Evolutionary conservation across 2,113 vertebrate species (phyloP).

Genomic region (Monopterus albus): DNA sequence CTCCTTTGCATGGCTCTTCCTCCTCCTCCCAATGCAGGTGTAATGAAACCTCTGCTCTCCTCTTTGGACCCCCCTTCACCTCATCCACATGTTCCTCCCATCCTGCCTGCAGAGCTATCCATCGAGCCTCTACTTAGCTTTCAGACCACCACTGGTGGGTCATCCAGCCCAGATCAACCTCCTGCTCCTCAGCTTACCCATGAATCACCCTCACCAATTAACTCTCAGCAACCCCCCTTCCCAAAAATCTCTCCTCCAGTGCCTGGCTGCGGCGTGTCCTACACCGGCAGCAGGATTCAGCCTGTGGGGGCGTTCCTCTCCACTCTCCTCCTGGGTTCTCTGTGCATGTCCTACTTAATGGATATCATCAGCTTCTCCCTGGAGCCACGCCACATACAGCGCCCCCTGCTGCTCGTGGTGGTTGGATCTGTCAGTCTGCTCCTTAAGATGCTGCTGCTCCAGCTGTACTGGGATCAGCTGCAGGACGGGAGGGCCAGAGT

Average conservation of each 20-base stretch:
- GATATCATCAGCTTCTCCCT: slow-evolving; percentile 72
- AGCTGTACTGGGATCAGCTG: slow-evolving; percentile 46
- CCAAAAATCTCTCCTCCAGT: not conserved
- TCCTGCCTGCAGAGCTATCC: not conserved
- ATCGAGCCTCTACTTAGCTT: not conserved
- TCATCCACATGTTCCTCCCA: slow-evolving; percentile 1
- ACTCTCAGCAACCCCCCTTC: not conserved
- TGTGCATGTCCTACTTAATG: slow-evolving; percentile 74
- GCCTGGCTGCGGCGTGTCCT: slow-evolving; percentile 6
- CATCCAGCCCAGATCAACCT: not conserved
- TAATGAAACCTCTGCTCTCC: not conserved
- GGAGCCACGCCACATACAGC: slow-evolving; percentile 64
- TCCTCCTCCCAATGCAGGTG: not conserved
- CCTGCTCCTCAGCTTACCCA: not conserved
- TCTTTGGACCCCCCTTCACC: not conserved
- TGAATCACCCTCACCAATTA: not conserved
- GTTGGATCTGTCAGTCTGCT: slow-evolving; percentile 67
- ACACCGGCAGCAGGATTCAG: slow-evolving; percentile 57
- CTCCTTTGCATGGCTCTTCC: slow-evolving; percentile 66
- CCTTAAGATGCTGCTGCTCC: slow-evolving; percentile 64
- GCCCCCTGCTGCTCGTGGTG: slow-evolving; percentile 67
- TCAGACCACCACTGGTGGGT: not conserved
- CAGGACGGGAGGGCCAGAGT: not conserved
- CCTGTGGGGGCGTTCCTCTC: slow-evolving; percentile 74
- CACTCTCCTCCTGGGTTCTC: slow-evolving; percentile 74